Evolutionary conservation across 2,113 vertebrate species (phyloP).

Genomic region (Mobula hypostoma): DNA sequence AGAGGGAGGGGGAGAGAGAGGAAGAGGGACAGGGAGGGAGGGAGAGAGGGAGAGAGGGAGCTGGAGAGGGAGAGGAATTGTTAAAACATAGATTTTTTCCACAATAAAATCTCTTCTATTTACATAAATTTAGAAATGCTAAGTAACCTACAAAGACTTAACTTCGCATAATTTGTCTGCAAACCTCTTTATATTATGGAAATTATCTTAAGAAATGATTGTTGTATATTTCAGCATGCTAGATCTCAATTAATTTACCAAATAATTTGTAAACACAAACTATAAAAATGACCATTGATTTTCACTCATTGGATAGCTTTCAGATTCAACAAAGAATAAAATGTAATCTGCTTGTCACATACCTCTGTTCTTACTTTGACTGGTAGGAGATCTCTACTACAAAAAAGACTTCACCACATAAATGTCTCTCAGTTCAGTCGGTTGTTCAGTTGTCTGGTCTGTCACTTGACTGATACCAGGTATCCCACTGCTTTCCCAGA

Average conservation of each 20-base stretch:
- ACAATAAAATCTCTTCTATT: neutral
- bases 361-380: constrained; percentile 8
- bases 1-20: no score
- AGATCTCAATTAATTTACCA: neutral
- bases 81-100: neutral
- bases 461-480: constrained; percentile 32
- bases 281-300: neutral
- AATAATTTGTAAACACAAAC: neutral
- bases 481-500: constrained; percentile 27
- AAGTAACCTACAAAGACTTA: neutral
- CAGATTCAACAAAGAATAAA: neutral
- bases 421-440: neutral
- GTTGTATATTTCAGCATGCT: neutral
- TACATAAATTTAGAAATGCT: neutral
- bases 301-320: neutral
- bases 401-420: neutral
- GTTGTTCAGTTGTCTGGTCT: constrained; percentile 25
- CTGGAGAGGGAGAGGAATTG: neutral
- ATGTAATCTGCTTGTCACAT: neutral
- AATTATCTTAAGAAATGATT: neutral
- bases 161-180: neutral
- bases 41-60: no score
- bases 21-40: no score
- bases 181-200: no score
- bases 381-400: neutral